These are phyloP conservation scores for Pseudopodoces humilis DNA, from an alignment of 2,113 vertebrate genomes.

Conservation along the genomic window DNA sequence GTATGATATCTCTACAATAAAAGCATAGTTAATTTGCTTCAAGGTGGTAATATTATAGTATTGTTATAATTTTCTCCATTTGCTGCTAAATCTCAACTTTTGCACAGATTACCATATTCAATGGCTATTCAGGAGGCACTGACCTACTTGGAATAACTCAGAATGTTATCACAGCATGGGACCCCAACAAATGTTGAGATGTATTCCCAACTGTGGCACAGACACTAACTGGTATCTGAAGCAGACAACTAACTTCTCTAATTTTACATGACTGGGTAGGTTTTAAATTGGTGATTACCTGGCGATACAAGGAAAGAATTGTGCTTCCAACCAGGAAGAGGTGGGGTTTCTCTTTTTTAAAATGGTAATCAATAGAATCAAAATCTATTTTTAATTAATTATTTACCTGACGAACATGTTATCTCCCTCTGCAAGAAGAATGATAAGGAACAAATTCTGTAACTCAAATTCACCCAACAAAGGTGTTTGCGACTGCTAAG, in stretches of 20 bases:
- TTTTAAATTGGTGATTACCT: neutral
- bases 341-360: neutral
- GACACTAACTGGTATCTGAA: neutral
- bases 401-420: neutral
- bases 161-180: neutral
- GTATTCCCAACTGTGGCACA: neutral
- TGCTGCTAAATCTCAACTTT: neutral
- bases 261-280: rapidly evolving
- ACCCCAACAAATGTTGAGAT: neutral
- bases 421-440: neutral
- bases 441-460: neutral
- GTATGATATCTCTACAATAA: neutral
- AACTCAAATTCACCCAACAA: neutral
- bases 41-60: neutral
- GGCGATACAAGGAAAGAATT: neutral
- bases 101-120: neutral
- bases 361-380: neutral
- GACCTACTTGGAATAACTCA: neutral
- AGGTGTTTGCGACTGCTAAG: neutral
- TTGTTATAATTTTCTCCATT: neutral
- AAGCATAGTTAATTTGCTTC: neutral
- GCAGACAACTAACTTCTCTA: neutral
- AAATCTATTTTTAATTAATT: neutral
- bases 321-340: neutral
- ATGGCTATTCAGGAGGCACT: neutral